Evolutionary conservation across 2,113 vertebrate species (phyloP).

Genomic region (Girardinichthys multiradiatus): DNA sequence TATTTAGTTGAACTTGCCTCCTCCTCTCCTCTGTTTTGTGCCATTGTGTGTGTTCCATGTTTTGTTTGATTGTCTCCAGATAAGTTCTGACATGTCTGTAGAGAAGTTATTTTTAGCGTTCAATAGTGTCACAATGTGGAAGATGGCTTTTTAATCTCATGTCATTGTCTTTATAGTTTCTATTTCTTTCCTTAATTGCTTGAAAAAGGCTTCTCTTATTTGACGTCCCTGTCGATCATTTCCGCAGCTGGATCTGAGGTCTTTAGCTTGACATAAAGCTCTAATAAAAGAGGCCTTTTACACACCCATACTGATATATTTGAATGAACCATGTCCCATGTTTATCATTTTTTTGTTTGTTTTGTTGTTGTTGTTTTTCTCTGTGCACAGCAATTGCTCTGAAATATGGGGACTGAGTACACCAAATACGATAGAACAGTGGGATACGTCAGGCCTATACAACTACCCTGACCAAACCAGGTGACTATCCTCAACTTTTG

Average conservation of each 20-base stretch:
- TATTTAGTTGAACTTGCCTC: conserved; percentile 5
- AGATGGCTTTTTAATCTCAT: conserved; percentile 44
- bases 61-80: conserved; percentile 62
- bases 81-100: conserved; percentile 40
- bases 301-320: conserved; percentile 62
- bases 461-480: conserved; percentile 99
- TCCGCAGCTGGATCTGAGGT: conserved; percentile 37
- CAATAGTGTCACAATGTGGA: conserved; percentile 45
- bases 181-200: conserved; percentile 25
- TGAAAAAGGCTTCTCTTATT: conserved; percentile 71
- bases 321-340: conserved; percentile 64
- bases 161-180: conserved; percentile 44
- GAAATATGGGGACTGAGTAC: conserved; percentile 99
- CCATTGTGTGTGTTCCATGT: conserved; percentile 55
- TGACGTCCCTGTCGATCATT: conserved; percentile 55
- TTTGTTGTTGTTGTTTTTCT: conserved; percentile 79
- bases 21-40: conserved; percentile 20
- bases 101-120: conserved; percentile 50
- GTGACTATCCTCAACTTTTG: conserved; percentile 88
- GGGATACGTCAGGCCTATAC: conserved; percentile 99
- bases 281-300: conserved; percentile 70
- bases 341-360: conserved; percentile 64
- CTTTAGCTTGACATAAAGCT: conserved; percentile 47
- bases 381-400: conserved; percentile 99
- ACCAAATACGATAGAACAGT: conserved; percentile 99